These are phyloP conservation scores for Corythornis vintsioides DNA, from an alignment of 2,113 vertebrate species.

Conservation along the genomic window DNA sequence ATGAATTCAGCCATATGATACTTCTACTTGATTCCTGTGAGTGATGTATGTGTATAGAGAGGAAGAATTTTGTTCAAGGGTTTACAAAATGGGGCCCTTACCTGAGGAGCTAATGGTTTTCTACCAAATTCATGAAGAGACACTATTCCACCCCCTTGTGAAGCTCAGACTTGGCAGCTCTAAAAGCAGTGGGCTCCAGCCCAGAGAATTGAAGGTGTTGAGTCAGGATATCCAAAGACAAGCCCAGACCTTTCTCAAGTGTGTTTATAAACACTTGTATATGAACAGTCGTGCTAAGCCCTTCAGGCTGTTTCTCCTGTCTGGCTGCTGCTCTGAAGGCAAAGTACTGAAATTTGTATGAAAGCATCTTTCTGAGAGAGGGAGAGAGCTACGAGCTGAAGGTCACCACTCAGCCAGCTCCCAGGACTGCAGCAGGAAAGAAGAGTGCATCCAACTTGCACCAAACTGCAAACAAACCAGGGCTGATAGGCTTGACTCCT, in stretches of 20 bases:
- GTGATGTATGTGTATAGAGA: neutral
- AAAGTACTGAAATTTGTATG: slow-evolving; percentile 26
- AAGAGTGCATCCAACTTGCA: neutral
- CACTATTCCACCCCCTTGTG: neutral
- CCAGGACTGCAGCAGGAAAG: neutral
- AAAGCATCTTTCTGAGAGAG: slow-evolving; percentile 1
- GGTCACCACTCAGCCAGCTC: slow-evolving; percentile 2
- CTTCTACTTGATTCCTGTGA: neutral
- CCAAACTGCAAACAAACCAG: neutral
- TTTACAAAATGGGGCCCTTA: neutral
- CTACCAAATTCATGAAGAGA: neutral
- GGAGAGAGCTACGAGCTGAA: neutral
- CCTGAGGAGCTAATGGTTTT: neutral
- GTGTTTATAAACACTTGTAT: slow-evolving; percentile 9
- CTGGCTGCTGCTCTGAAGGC: slow-evolving; percentile 10
- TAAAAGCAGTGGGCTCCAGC: neutral
- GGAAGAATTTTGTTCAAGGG: neutral
- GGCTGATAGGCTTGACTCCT: neutral
- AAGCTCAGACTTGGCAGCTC: neutral
- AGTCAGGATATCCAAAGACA: neutral
- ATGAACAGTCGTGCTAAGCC: neutral
- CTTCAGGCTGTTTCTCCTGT: neutral
- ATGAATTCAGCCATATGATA: neutral
- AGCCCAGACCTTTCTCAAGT: neutral
- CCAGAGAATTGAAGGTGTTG: neutral